Percentiles rank a stretch among this genome's conserved stretches.
These are phyloP conservation scores for Hetaerina titia DNA, from an alignment of 2,888 invertebrate species.

Conservation along the genomic window DNA sequence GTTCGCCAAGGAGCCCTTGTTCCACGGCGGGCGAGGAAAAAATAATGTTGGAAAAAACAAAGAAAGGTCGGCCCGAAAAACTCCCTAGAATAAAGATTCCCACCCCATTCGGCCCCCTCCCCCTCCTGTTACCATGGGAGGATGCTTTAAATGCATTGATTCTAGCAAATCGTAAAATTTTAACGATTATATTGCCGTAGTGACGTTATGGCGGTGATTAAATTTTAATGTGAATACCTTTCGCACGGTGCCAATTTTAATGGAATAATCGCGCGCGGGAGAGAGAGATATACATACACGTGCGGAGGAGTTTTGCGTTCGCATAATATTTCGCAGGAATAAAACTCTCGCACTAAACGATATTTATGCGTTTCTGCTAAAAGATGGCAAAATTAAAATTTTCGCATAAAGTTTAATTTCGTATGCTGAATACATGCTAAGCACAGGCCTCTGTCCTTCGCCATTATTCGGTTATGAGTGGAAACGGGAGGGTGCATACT, in stretches of 20 bases:
- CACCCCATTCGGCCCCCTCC: too few relatives aligned
- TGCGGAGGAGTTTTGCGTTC: not conserved
- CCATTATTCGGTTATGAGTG: not conserved
- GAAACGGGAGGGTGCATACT: not conserved
- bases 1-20: constrained; percentile 10
- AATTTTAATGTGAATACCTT: constrained; percentile 59
- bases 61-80: not conserved
- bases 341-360: constrained; percentile 14
- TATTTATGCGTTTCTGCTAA: constrained; percentile 9
- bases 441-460: not conserved
- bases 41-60: not conserved
- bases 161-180: constrained; percentile 61
- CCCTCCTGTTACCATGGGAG: constrained; percentile 28
- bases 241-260: constrained; percentile 54
- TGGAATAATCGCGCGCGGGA: constrained; percentile 48
- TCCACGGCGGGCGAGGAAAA: not conserved
- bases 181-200: constrained; percentile 65
- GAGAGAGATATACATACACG: not conserved
- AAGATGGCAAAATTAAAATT: not conserved
- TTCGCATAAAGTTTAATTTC: not conserved
- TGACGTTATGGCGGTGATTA: constrained; percentile 54
- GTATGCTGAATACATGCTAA: not conserved
- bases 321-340: not conserved
- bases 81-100: not conserved
- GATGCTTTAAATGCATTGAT: constrained; percentile 60